Conservation (phyloP, 2,113 vertebrate genomes). For the Tauraco erythrolophus region DNA sequence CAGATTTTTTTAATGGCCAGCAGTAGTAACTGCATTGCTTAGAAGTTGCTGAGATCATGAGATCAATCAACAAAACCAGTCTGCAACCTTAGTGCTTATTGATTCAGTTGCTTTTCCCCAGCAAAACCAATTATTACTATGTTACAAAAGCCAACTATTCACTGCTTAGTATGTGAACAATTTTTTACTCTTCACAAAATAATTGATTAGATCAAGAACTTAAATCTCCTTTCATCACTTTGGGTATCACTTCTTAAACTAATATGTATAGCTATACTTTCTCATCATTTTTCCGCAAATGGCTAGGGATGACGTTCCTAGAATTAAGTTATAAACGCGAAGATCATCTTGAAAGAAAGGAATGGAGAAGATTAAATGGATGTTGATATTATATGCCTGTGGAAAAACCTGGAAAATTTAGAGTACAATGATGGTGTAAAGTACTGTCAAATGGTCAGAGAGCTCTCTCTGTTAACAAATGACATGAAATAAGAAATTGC, state of each 20-base stretch:
- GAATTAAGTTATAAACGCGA: not conserved
- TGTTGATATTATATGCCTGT: not conserved
- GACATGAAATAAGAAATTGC: not conserved
- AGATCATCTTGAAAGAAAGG: not conserved
- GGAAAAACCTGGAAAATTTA: not conserved
- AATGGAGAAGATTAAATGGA: not conserved
- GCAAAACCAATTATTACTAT: slow-evolving; percentile 40
- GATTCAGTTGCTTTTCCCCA: slow-evolving; percentile 52
- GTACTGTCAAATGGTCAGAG: not conserved
- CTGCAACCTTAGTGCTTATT: slow-evolving; percentile 44
- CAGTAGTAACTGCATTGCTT: slow-evolving; percentile 21
- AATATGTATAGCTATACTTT: not conserved
- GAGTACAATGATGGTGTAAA: not conserved
- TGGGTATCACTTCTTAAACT: not conserved
- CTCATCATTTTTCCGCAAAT: not conserved
- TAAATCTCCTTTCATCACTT: not conserved
- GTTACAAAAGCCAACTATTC: slow-evolving; percentile 22
- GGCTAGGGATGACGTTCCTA: not conserved
- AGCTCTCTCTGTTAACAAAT: not conserved
- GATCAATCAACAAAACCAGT: slow-evolving; percentile 48
- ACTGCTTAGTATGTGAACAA: not conserved
- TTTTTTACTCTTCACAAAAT: slow-evolving; percentile 5
- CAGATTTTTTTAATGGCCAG: not conserved
- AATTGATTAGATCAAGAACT: not conserved
- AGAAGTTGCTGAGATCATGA: slow-evolving; percentile 1